These are phyloP conservation scores for Gryllus longicercus DNA, from an alignment of 2,888 invertebrate genomes.

Conservation along the genomic window DNA sequence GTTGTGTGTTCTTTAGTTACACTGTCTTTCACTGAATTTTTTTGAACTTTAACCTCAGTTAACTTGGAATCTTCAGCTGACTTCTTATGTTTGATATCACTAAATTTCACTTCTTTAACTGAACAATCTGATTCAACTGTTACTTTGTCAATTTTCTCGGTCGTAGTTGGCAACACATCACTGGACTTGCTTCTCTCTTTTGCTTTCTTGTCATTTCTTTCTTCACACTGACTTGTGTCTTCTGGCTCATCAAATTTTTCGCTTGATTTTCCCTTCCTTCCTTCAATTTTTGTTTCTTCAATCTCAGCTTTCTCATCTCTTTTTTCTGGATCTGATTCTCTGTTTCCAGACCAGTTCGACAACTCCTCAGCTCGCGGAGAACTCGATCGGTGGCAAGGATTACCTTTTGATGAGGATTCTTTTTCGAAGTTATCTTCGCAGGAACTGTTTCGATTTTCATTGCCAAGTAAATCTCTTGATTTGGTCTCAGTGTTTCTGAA, in stretches of 20 bases:
- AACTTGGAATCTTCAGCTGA: slow-evolving; percentile 23
- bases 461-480: slow-evolving; percentile 62
- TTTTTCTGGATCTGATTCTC: slow-evolving; percentile 43
- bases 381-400: slow-evolving; percentile 31
- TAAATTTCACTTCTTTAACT: not conserved
- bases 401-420: slow-evolving; percentile 26
- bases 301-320: slow-evolving; percentile 29
- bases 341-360: slow-evolving; percentile 47
- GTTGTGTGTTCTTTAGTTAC: slow-evolving; percentile 21
- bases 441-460: slow-evolving; percentile 50
- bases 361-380: slow-evolving; percentile 42
- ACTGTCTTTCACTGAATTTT: slow-evolving; percentile 21
- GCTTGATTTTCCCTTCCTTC: slow-evolving; percentile 49
- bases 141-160: slow-evolving; percentile 56
- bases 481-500: slow-evolving; percentile 64
- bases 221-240: slow-evolving; percentile 27
- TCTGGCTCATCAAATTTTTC: slow-evolving; percentile 27
- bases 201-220: slow-evolving; percentile 33
- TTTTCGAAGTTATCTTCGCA: slow-evolving; percentile 26
- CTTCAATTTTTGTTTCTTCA: slow-evolving; percentile 32
- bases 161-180: slow-evolving; percentile 50
- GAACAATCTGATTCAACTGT: slow-evolving; percentile 43
- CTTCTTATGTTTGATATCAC: slow-evolving; percentile 19
- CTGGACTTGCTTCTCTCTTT: slow-evolving; percentile 59
- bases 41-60: slow-evolving; percentile 18